These are phyloP conservation scores for Polyommatus iphigenia DNA, from an alignment of 2,888 invertebrate genomes.

Conservation along the genomic window DNA sequence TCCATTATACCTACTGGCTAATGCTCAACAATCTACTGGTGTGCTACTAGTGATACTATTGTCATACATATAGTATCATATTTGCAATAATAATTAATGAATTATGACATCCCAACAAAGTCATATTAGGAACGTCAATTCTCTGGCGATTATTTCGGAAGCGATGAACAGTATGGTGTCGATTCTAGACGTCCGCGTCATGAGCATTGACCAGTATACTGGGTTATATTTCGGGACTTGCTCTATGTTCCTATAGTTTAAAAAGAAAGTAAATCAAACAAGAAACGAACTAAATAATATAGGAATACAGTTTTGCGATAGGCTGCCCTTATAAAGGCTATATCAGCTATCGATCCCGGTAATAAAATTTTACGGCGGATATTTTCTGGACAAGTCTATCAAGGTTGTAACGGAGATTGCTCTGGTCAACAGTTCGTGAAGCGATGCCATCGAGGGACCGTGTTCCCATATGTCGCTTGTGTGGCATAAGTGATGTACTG, in stretches of 20 bases:
- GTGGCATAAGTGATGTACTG: constrained; percentile 39
- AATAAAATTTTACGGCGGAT: not conserved
- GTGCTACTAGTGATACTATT: too few relatives aligned
- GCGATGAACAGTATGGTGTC: too few relatives aligned
- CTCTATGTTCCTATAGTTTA: not conserved
- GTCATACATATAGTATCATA: too few relatives aligned
- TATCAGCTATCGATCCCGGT: not conserved
- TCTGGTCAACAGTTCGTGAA: constrained; percentile 54
- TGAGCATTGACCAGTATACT: not conserved
- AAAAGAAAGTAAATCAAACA: too few relatives aligned
- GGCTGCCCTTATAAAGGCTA: not conserved
- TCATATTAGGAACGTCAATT: too few relatives aligned
- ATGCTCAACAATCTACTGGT: too few relatives aligned
- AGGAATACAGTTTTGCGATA: not conserved
- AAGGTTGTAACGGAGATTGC: constrained; percentile 31
- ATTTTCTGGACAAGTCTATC: constrained; percentile 29
- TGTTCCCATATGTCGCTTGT: constrained; percentile 49
- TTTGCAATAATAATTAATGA: too few relatives aligned
- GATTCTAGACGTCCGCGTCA: not conserved
- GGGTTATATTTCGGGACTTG: not conserved
- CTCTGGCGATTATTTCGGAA: too few relatives aligned
- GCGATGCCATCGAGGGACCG: constrained; percentile 50
- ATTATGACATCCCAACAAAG: too few relatives aligned
- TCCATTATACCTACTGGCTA: too few relatives aligned
- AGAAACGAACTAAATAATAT: too few relatives aligned